Evolutionary conservation across 2,888 invertebrate genomes (phyloP), one percentile per base, ranked within the genome.

Genomic region (Venusia cambrica): DNA sequence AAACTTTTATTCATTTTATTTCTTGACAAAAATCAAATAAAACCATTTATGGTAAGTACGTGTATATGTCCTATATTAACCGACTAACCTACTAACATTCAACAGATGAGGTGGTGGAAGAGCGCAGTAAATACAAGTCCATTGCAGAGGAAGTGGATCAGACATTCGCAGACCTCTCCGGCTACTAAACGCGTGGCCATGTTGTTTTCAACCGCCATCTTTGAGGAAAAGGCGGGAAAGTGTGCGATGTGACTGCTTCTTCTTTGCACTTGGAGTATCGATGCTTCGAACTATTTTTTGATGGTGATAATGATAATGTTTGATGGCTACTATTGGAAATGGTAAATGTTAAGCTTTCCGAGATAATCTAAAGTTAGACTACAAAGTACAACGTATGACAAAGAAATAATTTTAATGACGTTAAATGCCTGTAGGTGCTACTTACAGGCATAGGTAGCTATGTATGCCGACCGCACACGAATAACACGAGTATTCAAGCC

Each of bases 121-220:
- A 96, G 75, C 97, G 97, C 89, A 96, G 97, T 90, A 97, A 96
- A 89, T 99, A 96, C 92, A 98, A 98, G 91, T 93, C 94, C 55
- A 98, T 99, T 81, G 97, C 97, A 63, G 97, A 98, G 78, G 98
- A 99, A 89, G 93, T 99, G 91, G 98, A 98, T 88, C 93, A 94
- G 80, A 97, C 97, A 46, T 97, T 97, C 84, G 97, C 97, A 54
- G 98, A 99, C 85, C 90, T 98, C 69, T 95, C 95, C 71, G 97
- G 95, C 66, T 96, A 96, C 87, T 96, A 92, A n/a, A n/a, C n/a
- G n/a, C n/a, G 34, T 26, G 52, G 54, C 50, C 45, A 45, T 28
- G 7, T 34, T 34, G 26, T 34, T 10, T 31, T 28, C 17, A 16
- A 48, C 45, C 54, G 65, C 69, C 63, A 68, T 71, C 38, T 71